These are phyloP conservation scores for Rugalucina vietnamica DNA, from an alignment of 2,888 invertebrate genomes.

Conservation along the genomic window DNA sequence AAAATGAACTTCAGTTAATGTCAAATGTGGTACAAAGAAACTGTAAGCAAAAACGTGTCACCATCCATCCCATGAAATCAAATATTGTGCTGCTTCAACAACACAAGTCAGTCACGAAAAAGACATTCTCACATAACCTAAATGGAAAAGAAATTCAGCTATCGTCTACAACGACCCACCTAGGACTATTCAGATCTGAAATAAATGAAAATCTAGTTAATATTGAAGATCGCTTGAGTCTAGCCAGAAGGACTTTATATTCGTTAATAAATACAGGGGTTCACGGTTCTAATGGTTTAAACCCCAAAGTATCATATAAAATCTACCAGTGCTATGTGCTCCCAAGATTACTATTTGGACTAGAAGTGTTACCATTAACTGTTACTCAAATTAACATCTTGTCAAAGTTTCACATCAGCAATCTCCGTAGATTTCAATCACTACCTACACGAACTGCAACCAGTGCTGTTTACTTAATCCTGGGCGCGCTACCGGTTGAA, in stretches of 20 bases:
- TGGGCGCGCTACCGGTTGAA: slow-evolving; percentile 8
- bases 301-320: background rate
- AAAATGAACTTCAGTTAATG: no score
- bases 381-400: background rate
- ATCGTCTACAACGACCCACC: no score
- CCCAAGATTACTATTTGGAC: slow-evolving; percentile 3
- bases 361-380: slow-evolving; percentile 9
- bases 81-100: no score
- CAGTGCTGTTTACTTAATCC: background rate
- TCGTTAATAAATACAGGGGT: slow-evolving; percentile 7
- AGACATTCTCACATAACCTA: no score
- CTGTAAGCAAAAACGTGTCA: no score
- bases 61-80: no score
- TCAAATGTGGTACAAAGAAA: no score
- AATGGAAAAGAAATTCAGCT: no score
- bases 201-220: no score
- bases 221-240: background rate
- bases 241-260: slow-evolving; percentile 8
- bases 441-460: background rate
- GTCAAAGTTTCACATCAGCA: background rate
- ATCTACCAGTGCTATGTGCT: slow-evolving; percentile 12
- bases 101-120: no score
- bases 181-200: no score
- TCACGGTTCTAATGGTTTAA: slow-evolving; percentile 11
- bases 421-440: background rate